phyloP scores from a whole-genome alignment of 92 coral and sea anemone species.

The Phenganax marumi region DNA sequence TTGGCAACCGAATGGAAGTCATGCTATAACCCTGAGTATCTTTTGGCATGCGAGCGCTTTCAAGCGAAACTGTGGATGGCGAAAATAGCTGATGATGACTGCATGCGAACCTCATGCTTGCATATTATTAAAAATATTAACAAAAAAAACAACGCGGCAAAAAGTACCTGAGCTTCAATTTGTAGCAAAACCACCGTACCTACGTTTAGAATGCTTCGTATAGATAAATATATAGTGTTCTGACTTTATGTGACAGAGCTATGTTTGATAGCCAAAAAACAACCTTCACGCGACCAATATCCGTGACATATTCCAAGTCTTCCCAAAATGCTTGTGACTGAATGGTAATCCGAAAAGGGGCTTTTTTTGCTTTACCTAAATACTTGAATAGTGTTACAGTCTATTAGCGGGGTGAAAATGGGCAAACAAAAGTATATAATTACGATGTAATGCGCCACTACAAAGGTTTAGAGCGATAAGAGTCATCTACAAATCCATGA shows the following conservation, averaged over 20 bases:
- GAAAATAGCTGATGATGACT: conserved; percentile 13
- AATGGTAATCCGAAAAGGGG: background rate
- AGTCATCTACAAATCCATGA: conserved; percentile 22
- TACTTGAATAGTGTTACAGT: background rate
- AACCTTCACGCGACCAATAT: conserved; percentile 6
- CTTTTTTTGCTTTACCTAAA: background rate
- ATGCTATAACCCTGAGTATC: background rate
- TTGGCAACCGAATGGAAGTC: background rate
- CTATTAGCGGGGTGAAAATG: background rate
- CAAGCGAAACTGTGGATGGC: background rate
- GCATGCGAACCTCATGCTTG: background rate
- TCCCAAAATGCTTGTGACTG: background rate
- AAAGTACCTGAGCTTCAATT: too few species aligned
- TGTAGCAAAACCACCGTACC: too few species aligned
- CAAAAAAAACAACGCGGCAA: background rate
- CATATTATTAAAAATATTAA: background rate
- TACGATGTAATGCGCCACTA: conserved; percentile 7
- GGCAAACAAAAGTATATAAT: background rate
- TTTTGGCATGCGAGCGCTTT: background rate
- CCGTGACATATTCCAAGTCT: background rate
- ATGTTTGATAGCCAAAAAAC: background rate
- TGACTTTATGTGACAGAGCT: background rate
- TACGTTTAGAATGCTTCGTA: too few species aligned
- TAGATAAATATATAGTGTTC: background rate
- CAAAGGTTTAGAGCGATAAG: conserved; percentile 10